Evolutionary conservation across 2,113 vertebrate species (phyloP).

Genomic region (Pomatostomus ruficeps): DNA sequence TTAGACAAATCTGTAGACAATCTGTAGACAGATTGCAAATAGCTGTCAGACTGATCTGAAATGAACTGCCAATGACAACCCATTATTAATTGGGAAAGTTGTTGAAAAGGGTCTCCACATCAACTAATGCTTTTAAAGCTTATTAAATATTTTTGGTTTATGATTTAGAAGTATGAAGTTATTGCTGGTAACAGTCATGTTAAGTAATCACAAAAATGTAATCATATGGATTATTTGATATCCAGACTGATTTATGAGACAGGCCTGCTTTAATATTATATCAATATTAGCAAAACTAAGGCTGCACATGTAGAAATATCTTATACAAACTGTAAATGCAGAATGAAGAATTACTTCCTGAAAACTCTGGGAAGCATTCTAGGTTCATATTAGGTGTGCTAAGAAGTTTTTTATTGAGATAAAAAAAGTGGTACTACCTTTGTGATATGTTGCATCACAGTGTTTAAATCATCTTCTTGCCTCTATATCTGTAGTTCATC

Average conservation of each 20-base stretch:
- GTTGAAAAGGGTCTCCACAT: neutral
- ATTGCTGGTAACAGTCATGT: neutral
- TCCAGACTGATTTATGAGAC: neutral
- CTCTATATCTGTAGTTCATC: neutral
- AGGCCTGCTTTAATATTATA: neutral
- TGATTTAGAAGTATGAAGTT: neutral
- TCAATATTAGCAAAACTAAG: neutral
- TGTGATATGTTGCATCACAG: neutral
- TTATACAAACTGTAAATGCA: neutral
- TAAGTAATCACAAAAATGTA: neutral
- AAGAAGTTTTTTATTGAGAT: neutral
- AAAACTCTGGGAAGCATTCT: neutral
- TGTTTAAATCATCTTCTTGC: neutral
- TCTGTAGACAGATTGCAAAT: neutral
- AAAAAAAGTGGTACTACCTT: neutral
- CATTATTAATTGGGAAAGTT: neutral
- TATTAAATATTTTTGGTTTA: neutral
- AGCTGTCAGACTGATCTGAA: neutral
- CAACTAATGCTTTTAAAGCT: neutral
- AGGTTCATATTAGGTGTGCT: neutral
- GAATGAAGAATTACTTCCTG: neutral
- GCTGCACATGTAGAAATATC: neutral
- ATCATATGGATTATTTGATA: neutral
- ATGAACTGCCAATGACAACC: neutral
- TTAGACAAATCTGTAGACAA: too few species aligned